A percentile compares a stretch with the other conserved stretches of the same genome.
phyloP scores from a whole-genome alignment of 1,140 invertebrate genomes.

The Heliothis subflexa region DNA sequence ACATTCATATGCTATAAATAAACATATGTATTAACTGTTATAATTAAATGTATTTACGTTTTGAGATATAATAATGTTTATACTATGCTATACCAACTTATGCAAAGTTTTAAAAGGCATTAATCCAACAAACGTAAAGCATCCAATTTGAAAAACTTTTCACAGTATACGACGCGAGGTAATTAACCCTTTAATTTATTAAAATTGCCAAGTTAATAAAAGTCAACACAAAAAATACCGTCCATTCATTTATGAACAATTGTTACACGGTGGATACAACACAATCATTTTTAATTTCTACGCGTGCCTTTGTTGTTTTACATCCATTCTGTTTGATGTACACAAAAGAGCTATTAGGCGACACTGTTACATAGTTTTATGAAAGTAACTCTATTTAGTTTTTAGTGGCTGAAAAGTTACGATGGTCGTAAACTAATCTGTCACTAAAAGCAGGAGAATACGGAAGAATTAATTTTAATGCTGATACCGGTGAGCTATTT shows the following conservation, averaged over 20 bases:
- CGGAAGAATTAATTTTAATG: conserved; percentile 55
- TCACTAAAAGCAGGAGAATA: conserved; percentile 52
- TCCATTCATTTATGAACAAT: conserved; percentile 31
- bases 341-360: conserved; percentile 17
- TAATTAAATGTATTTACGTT: not conserved
- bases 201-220: conserved; percentile 26
- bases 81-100: too few species aligned
- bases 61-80: not conserved
- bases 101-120: too few species aligned
- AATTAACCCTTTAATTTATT: conserved; percentile 33
- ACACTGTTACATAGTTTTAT: conserved; percentile 35
- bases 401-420: conserved; percentile 47
- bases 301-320: conserved; percentile 39
- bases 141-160: not conserved
- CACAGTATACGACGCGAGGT: conserved; percentile 5
- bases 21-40: not conserved
- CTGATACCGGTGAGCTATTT: conserved; percentile 50
- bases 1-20: conserved; percentile 2
- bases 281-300: conserved; percentile 35
- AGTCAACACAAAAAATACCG: conserved; percentile 30
- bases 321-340: not conserved
- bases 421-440: conserved; percentile 54
- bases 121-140: too few species aligned
- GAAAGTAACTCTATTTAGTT: conserved; percentile 41
- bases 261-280: conserved; percentile 11